Percentiles rank a stretch among this genome's conserved stretches.
Conservation (phyloP, 2,797 vertebrate species). For the Oryzias sinensis region DNA sequence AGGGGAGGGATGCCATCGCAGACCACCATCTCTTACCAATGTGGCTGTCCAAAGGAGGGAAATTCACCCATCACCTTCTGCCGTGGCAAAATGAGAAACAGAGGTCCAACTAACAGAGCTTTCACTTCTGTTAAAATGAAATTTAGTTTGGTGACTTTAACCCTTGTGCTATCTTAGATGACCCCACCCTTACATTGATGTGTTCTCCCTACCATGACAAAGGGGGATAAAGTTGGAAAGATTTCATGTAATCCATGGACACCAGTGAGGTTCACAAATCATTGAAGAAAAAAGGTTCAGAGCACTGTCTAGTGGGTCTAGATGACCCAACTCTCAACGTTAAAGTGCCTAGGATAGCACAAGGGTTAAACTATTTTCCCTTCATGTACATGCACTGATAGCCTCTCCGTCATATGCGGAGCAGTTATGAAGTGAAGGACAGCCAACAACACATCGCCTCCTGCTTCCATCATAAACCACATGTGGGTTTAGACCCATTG, state of each 20-base stretch:
- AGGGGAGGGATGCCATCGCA: conserved; percentile 51
- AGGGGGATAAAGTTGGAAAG: too few species aligned
- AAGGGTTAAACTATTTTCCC: conserved; percentile 2
- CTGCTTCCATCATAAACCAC: conserved; percentile 60
- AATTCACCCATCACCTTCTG: conserved; percentile 50
- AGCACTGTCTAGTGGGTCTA: too few species aligned
- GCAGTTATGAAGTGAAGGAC: conserved; percentile 60
- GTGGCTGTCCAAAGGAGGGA: conserved; percentile 29
- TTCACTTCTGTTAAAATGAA: conserved; percentile 14
- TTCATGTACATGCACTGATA: conserved; percentile 31
- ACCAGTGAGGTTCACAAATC: too few species aligned
- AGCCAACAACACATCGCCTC: conserved; percentile 47
- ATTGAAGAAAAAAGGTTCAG: too few species aligned
- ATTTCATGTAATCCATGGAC: too few species aligned
- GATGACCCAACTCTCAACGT: too few species aligned
- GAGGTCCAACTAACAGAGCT: too few species aligned
- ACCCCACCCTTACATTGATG: too few species aligned
- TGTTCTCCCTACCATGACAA: too few species aligned
- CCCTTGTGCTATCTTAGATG: too few species aligned
- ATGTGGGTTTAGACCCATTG: conserved; percentile 53
- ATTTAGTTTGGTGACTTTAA: conserved; percentile 15
- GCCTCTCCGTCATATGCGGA: conserved; percentile 34
- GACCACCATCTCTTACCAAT: conserved; percentile 28
- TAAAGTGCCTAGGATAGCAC: too few species aligned
- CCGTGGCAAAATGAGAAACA: conserved; percentile 49